Conservation (phyloP, 2,888 invertebrate genomes). For the Danaus chrysippus region DNA sequence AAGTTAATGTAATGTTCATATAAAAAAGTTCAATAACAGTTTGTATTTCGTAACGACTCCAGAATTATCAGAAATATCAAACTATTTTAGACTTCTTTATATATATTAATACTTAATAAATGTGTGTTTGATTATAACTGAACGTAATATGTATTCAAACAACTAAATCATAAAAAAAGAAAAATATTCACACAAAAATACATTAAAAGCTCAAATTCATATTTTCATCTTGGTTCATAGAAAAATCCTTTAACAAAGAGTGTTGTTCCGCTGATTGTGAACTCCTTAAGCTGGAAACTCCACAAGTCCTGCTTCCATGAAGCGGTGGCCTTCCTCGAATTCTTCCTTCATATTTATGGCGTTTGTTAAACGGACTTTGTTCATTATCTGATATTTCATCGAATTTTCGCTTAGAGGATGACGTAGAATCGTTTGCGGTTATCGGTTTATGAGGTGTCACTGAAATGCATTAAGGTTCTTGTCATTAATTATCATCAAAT, state of each 20-base stretch:
- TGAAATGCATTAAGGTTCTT: constrained; percentile 33
- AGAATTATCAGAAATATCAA: not conserved
- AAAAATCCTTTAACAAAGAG: constrained; percentile 43
- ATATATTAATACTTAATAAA: not conserved
- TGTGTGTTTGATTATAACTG: not conserved
- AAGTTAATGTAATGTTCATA: not conserved
- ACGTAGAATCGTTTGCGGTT: constrained; percentile 44
- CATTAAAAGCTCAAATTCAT: constrained; percentile 56
- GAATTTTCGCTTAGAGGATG: constrained; percentile 64
- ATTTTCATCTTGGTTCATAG: constrained; percentile 42
- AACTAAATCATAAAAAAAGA: not conserved
- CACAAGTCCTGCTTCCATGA: constrained; percentile 44
- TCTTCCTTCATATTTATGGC: constrained; percentile 62
- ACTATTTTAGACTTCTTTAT: not conserved
- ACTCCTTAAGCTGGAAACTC: constrained; percentile 48
- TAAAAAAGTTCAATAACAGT: not conserved
- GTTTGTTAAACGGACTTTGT: constrained; percentile 66
- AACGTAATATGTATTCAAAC: not conserved
- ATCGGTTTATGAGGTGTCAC: constrained; percentile 50
- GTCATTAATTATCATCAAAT: too few species aligned
- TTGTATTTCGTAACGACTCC: not conserved
- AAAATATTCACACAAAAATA: too few species aligned
- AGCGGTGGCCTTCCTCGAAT: constrained; percentile 67
- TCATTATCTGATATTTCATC: constrained; percentile 57
- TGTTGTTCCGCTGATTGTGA: constrained; percentile 55